A percentile compares a stretch with the other conserved stretches of the same genome.
Evolutionary conservation across 2,113 vertebrate species (phyloP).

Genomic region (Elgaria multicarinata): DNA sequence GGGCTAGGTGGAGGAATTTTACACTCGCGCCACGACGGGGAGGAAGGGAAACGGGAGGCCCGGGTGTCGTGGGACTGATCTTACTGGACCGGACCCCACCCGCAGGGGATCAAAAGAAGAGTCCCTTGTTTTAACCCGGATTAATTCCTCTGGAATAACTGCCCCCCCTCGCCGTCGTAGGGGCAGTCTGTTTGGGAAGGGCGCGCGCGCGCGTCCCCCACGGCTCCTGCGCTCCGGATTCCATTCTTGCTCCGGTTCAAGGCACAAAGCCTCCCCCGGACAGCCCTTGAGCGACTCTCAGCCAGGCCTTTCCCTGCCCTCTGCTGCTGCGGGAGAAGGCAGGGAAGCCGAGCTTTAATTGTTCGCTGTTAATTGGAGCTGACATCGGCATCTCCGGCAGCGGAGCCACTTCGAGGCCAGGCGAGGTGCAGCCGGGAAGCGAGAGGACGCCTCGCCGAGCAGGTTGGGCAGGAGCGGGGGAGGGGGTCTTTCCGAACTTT

Average conservation of each 20-base stretch:
- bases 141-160: background rate
- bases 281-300: background rate
- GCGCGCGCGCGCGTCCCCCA: background rate
- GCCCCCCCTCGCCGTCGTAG: background rate
- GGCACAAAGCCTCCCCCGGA: background rate
- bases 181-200: background rate
- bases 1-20: background rate
- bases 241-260: background rate
- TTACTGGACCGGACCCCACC: background rate
- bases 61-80: background rate
- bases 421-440: slow-evolving; percentile 39
- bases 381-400: slow-evolving; percentile 91
- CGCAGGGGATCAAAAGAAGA: background rate
- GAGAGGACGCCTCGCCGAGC: background rate
- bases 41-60: background rate
- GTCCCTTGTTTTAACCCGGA: background rate
- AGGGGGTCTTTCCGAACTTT: no score
- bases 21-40: background rate
- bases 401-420: slow-evolving; percentile 70
- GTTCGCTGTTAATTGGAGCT: slow-evolving; percentile 93
- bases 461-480: background rate
- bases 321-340: slow-evolving; percentile 68
- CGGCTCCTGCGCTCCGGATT: no score
- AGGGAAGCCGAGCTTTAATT: slow-evolving; percentile 84
- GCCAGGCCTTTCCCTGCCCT: slow-evolving; percentile 56